Conservation (phyloP, 2,888 invertebrate species). For the Dichetophora obliterata region DNA sequence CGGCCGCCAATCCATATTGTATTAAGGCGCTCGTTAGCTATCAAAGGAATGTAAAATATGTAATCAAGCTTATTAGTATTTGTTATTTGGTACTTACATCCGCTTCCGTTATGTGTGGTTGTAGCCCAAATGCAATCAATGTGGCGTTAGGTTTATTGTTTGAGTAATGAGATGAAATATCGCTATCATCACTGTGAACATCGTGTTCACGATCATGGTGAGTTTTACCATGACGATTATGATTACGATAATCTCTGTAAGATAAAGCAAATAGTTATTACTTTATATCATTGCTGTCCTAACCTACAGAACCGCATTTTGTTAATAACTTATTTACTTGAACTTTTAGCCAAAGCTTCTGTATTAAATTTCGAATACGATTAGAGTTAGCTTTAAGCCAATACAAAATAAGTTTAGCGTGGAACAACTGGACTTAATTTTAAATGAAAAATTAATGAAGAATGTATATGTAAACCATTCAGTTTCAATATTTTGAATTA, state of each 20-base stretch:
- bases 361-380: no score
- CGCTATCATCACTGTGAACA: conserved; percentile 60
- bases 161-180: conserved; percentile 68
- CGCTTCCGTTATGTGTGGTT: conserved; percentile 82
- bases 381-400: no score
- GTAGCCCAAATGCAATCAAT: conserved; percentile 81
- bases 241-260: conserved; percentile 53
- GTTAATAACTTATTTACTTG: no score
- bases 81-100: conserved; percentile 73
- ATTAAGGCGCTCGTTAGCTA: conserved; percentile 85
- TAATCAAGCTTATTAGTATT: neutral
- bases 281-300: no score
- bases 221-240: conserved; percentile 51
- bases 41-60: neutral
- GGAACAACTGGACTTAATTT: no score
- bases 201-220: conserved; percentile 60
- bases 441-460: no score
- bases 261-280: neutral
- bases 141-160: conserved; percentile 77
- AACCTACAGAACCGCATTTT: no score
- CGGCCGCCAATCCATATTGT: conserved; percentile 80
- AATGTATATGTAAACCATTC: no score
- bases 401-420: no score
- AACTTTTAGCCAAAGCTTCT: no score
- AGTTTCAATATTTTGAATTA: no score